phyloP scores from a whole-genome alignment of 2,797 vertebrate species.

The Rousettus madagascariensis region DNA sequence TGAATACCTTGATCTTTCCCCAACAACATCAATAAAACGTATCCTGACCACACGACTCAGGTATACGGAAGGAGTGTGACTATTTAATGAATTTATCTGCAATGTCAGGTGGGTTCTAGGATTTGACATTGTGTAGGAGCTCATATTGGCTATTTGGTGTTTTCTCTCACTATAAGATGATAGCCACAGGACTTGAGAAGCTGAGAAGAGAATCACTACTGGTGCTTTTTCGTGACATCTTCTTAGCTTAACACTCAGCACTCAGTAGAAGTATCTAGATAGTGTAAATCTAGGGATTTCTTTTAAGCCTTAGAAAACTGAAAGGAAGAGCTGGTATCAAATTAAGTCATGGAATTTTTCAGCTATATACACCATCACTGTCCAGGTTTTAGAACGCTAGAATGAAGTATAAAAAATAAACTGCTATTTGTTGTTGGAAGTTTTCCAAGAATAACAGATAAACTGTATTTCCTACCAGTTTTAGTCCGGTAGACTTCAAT shows the following conservation, averaged over 20 bases:
- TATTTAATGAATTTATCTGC: neutral
- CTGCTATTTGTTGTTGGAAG: neutral
- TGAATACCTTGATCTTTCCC: neutral
- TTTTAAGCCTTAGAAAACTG: neutral
- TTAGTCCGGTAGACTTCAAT: neutral
- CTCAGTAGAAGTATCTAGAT: neutral
- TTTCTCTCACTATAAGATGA: neutral
- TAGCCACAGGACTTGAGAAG: neutral
- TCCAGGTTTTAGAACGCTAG: neutral
- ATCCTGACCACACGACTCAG: neutral
- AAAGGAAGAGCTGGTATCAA: neutral
- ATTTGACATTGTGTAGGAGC: neutral
- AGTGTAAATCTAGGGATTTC: neutral
- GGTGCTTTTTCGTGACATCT: neutral
- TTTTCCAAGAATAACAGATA: neutral
- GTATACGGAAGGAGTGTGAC: neutral
- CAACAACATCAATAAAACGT: neutral
- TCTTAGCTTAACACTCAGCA: neutral
- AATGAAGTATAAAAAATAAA: slow-evolving; percentile 15
- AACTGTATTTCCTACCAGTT: neutral
- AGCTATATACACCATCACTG: neutral
- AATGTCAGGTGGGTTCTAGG: neutral
- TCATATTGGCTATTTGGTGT: neutral
- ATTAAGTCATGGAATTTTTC: neutral
- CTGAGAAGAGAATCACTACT: neutral